Evolutionary conservation across 2,113 vertebrate species (phyloP), one percentile per base, ranked within the genome.

Genomic region (Urocynchramus pylzowi): DNA sequence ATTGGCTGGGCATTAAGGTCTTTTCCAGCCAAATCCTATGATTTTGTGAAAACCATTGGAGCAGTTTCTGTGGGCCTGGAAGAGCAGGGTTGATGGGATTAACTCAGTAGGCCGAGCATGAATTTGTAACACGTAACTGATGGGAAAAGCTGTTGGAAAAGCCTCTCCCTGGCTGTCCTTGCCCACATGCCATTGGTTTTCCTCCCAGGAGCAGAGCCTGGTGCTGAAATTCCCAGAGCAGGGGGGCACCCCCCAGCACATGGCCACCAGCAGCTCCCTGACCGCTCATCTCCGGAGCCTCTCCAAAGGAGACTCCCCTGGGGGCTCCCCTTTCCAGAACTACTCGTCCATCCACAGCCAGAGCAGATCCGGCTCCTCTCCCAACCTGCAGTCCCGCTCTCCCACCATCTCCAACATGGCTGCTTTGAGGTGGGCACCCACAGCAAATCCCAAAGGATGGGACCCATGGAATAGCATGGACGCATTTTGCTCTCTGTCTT

Each of bases 321-420:
- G 98, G 17, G 97, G 98, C 31, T 99, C 99, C 13, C 99, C 99
- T 24, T 98, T 99, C 90, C 99, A 99, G 98, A 99, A 98, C 95
- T 99, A 98, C 52, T 98, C 98, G 0, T 98, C 98, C 77, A 96
- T 99, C 64, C 99, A 99, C 94, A 98, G 98, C 87, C 99, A 99
- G 97, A 99, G 95, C 95, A 98, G 99, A 63, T 97, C 99, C 1
- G 81, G 98, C 9, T 98, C 98, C 0, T 99, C 99, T 1, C 99
- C 99, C 9, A 98, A 98, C 63, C 69, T 98, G 45, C 99, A 99
- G 45, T 99, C 99, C 11, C 98, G 99, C 4, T 98, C 98, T 1
- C 99, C 99, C 16, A 99, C 99, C 4, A 99, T 99, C 14, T 99
- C 98, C 97, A 99, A 99, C 97, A 99, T 99, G 99, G 99, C 99